Evolutionary conservation across 2,113 vertebrate genomes (phyloP), one percentile per base, ranked within the genome.

Genomic region (rat (Rattus norvegicus)): DNA sequence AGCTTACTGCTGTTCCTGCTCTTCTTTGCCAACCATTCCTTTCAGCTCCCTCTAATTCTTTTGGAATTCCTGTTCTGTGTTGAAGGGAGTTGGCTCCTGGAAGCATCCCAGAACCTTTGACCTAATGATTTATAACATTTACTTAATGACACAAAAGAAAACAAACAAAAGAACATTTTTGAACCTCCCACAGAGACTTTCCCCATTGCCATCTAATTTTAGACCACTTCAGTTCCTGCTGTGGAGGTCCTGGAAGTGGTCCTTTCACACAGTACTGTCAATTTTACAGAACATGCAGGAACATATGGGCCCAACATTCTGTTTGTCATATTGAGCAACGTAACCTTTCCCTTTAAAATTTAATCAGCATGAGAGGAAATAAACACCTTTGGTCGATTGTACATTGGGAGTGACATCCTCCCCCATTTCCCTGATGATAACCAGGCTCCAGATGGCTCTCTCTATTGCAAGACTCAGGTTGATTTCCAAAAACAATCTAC

Each of bases 91-190:
- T 96, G 96, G 24, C 91, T 88, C 93, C 96, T 98, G 97, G 96
- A 97, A 96, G 59, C 52, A 85, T 92, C 24, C 94, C 95, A 96
- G 86, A 77, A 95, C 43, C 47, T 95, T 67, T 97, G 95, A 88
- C 97, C 94, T 94, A 73, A 77, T 73, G 61, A 97, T 97, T 97
- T 97, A 97, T 43, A 93, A 39, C 87, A 95, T 84, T 92, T 96
- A 93, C 90, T 97, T 97, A 95, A 96, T 95, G 76, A 92, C 76
- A 97, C 89, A 94, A 96, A 95, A 79, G 91, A 94, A 96, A 98
- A 91, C 77, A 97, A 1, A 0, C 80, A 61, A 47, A 97, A 94
- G 93, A 93, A 96, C 86, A 84, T 43, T 93, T 95, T 95, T 93
- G n/a, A 97, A 94, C 72, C 92, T 88, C 96, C 95, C 81, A 97